Base-by-base conservation (phyloP, 2,888 invertebrate genomes). In the Pachydiplax longipennis region DNA sequence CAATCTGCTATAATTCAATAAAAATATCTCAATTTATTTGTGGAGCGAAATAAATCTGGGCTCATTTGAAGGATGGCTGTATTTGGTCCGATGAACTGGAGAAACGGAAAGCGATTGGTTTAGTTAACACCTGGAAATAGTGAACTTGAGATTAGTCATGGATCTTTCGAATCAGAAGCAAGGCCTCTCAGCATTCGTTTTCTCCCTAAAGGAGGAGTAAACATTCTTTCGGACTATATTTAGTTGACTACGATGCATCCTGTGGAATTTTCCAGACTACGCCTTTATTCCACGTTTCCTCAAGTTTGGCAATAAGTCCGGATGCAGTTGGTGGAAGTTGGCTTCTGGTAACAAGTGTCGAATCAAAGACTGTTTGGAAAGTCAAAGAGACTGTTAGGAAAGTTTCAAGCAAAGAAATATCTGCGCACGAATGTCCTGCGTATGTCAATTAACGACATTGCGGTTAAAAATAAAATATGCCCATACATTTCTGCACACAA, bases 131-230 rank as follows among this genome's bases (percentile, higher is more conserved):
- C 37, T 18, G 35, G 22, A 31, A 87, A 37, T 65, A 37, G 61
- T 87, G 40, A 65, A 61, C 61, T 87, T 87, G 65, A 37, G 61
- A 87, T 35, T 58, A 58, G 83, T 83, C 83, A 83, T 18, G 58
- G 4, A 0, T 12, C 35, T 37, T n/a, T 2, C 8, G 58, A 58
- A 58, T 44, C 35, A n/a, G 35, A 25, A 37, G 37, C 31, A 37
- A 37, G 61, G 35, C 18, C 37, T 87, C 61, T 18, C 18, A 40
- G 37, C 31, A 87, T 87, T 87, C 40, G 87, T 65, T 61, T 83
- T 58, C 58, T 81, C 40, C 40, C 22, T 48, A 31, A 73, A 87
- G 65, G 37, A 58, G 73, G 73, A 22, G 61, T 65, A 87, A 61
- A 83, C 83, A 53, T 31, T 31, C 83, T 8, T 22, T 18, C 13